Evolutionary conservation across 2,888 invertebrate species (phyloP), one percentile per base, ranked within the genome.

Genomic region (Prenolepis imparis): DNA sequence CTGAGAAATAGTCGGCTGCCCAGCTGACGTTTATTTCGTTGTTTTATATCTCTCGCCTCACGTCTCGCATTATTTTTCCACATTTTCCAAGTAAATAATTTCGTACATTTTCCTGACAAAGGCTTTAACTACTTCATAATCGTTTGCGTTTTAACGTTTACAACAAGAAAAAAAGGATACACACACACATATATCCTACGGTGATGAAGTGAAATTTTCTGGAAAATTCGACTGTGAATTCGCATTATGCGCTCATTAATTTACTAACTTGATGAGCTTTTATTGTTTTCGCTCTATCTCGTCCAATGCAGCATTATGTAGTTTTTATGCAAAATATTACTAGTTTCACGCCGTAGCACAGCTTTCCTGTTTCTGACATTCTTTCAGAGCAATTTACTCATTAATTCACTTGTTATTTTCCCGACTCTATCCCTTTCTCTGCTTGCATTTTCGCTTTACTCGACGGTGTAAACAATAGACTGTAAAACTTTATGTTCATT

Each of bases 191-290:
- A 52, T 52, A 52, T n/a, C 52, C 6, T n/a, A 36, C 36, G 44
- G 32, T 28, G 3, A 57, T 68, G 21, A 59, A 59, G 52, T 36
- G 24, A 80, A 70, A 70, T 80, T 80, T 61, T 70, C 78, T 70
- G 59, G 24, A 61, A 80, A 68, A 80, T 70, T 48, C n/a, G 68
- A 80, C 59, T 32, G 59, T 52, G 59, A 24, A 24, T 61, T 59
- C 18, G 59, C 70, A 70, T 78, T 78, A 78, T 55, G 64, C 21
- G 57, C 44, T 57, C 59, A 44, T 80, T 80, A 80, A 80, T 80
- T 70, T 59, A 68, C 59, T 61, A 70, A 80, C 32, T 57, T 59
- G 78, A 80, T 80, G 78, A 78, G 68, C 21, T 78, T 78, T 78
- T 36, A 80, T 80, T 61, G 68, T 80, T 80, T 70, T 70, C 59